phyloP scores from a whole-genome alignment of 2,113 vertebrate species.

The Plecturocebus donacophilus region DNA sequence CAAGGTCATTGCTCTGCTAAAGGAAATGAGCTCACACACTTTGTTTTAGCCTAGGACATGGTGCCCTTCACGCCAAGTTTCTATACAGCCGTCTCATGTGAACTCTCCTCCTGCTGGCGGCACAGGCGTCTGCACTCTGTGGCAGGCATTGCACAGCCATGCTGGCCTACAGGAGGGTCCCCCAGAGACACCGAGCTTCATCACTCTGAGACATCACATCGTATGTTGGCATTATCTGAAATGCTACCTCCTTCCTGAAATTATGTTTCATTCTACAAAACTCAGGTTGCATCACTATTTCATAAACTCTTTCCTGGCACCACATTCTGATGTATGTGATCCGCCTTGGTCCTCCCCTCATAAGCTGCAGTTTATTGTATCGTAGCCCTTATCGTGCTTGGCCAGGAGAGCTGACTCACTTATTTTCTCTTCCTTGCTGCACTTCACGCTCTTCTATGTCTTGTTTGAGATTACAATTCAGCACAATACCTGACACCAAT shows the following conservation, averaged over 20 bases:
- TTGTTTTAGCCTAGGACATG: not conserved
- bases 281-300: not conserved
- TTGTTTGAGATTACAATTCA: not conserved
- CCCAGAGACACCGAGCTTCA: not conserved
- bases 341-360: accelerated
- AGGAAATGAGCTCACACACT: not conserved
- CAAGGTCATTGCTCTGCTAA: not conserved
- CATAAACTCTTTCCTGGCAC: not conserved
- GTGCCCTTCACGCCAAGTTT: not conserved
- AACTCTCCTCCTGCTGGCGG: accelerated
- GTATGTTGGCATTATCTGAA: no score
- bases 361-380: not conserved
- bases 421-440: not conserved
- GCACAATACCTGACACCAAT: no score
- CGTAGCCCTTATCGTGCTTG: accelerated
- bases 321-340: not conserved
- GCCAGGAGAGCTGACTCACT: not conserved
- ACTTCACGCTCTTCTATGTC: not conserved
- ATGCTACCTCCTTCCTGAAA: not conserved
- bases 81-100: not conserved
- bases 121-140: not conserved
- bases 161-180: no score
- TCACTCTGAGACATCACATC: not conserved
- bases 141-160: no score
- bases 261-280: not conserved